Conservation (phyloP, 2,113 vertebrate genomes). For the Phasianus colchicus region DNA sequence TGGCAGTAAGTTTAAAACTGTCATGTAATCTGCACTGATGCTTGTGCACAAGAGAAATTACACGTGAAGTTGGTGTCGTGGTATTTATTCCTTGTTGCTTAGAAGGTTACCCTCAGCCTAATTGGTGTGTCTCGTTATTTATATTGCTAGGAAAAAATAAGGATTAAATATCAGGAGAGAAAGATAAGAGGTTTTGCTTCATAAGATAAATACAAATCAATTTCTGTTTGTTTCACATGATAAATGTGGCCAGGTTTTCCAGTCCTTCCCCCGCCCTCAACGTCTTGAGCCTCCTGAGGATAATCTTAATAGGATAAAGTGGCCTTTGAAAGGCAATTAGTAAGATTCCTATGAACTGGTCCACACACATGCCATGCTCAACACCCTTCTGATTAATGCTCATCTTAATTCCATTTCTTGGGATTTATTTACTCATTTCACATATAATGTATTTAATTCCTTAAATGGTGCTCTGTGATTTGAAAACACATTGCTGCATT, state of each 20-base stretch:
- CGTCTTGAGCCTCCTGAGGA: conserved; percentile 50
- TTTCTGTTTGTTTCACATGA: conserved; percentile 70
- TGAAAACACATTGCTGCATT: background rate
- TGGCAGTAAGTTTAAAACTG: conserved; percentile 21
- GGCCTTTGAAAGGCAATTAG: conserved; percentile 79
- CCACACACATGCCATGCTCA: conserved; percentile 38
- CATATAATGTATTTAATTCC: conserved; percentile 21
- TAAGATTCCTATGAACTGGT: conserved; percentile 47
- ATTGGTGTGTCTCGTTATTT: conserved; percentile 53
- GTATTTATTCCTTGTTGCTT: conserved; percentile 49
- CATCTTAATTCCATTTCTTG: conserved; percentile 69
- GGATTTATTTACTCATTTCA: conserved; percentile 73
- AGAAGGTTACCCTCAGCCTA: conserved; percentile 52
- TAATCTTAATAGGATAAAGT: conserved; percentile 73
- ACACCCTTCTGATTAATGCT: conserved; percentile 68
- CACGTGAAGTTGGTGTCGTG: background rate
- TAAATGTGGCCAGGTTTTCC: conserved; percentile 55
- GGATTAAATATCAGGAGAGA: conserved; percentile 49
- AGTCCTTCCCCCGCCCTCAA: background rate
- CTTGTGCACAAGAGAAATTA: conserved; percentile 24
- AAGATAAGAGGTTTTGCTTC: conserved; percentile 46
- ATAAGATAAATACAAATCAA: conserved; percentile 74
- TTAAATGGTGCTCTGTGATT: background rate
- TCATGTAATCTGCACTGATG: conserved; percentile 6
- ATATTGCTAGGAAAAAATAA: background rate